These are phyloP conservation scores for Macrobrachium nipponense DNA, from an alignment of 1,140 invertebrate genomes.

Conservation along the genomic window DNA sequence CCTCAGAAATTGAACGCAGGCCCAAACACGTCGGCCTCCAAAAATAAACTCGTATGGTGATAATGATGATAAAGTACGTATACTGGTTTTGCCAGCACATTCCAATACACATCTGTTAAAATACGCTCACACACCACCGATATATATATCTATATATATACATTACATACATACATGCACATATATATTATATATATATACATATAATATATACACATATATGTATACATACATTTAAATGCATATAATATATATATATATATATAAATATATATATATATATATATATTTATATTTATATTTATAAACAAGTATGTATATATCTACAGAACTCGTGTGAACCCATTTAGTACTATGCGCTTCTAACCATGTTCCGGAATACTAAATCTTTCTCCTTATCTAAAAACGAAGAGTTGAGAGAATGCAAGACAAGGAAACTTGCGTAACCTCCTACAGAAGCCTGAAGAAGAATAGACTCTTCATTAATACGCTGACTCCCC, in stretches of 20 bases:
- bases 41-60: not conserved
- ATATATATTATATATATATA: not conserved
- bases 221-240: not conserved
- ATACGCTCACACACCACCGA: not conserved
- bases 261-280: not conserved
- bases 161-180: not conserved
- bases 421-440: no score
- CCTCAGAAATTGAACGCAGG: no score
- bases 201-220: not conserved
- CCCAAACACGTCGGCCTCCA: not conserved
- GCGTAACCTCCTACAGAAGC: no score
- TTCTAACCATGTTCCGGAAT: no score
- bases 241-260: constrained; percentile 2
- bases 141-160: constrained; percentile 5
- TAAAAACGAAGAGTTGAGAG: no score
- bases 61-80: not conserved
- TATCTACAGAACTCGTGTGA: no score
- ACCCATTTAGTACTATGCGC: no score
- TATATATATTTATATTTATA: not conserved
- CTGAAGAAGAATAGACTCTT: no score
- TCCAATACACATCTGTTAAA: not conserved
- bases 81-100: not conserved
- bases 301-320: not conserved
- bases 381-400: no score
- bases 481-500: no score